Evolutionary conservation across 2,888 invertebrate species (phyloP).

Genomic region (Drosophila neutralis): DNA sequence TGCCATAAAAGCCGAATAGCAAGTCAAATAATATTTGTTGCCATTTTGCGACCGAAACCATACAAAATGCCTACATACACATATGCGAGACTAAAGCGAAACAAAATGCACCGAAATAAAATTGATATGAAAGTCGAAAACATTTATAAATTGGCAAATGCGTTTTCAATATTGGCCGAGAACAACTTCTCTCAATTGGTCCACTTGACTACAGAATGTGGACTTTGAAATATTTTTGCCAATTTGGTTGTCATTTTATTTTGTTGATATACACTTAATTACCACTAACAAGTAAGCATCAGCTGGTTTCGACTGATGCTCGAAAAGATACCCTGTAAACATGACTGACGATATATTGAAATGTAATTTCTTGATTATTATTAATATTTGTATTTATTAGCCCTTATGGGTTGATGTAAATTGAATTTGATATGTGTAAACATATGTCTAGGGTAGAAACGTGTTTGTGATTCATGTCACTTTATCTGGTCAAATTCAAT

Average conservation of each 20-base stretch:
- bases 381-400: too few relatives aligned
- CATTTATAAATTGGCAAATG: conserved; percentile 57
- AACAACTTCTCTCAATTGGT: conserved; percentile 23
- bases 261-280: conserved; percentile 51
- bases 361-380: not conserved
- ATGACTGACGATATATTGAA: not conserved
- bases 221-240: conserved; percentile 29
- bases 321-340: not conserved
- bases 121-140: conserved; percentile 40
- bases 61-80: not conserved
- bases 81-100: not conserved
- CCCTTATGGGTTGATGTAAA: too few relatives aligned
- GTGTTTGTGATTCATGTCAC: not conserved
- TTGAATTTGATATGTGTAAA: not conserved
- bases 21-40: conserved; percentile 49
- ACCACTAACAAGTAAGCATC: conserved; percentile 20
- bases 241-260: conserved; percentile 35
- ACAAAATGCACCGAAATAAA: conserved; percentile 31
- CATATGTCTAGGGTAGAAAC: not conserved
- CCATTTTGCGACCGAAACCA: conserved; percentile 34
- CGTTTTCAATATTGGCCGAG: conserved; percentile 39
- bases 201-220: conserved; percentile 21
- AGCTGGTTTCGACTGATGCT: accelerated
- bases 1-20: conserved; percentile 63
- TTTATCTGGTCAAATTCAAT: not conserved